phyloP scores from a whole-genome alignment of 2,113 vertebrate species.

The Mormyrus iriodes region DNA sequence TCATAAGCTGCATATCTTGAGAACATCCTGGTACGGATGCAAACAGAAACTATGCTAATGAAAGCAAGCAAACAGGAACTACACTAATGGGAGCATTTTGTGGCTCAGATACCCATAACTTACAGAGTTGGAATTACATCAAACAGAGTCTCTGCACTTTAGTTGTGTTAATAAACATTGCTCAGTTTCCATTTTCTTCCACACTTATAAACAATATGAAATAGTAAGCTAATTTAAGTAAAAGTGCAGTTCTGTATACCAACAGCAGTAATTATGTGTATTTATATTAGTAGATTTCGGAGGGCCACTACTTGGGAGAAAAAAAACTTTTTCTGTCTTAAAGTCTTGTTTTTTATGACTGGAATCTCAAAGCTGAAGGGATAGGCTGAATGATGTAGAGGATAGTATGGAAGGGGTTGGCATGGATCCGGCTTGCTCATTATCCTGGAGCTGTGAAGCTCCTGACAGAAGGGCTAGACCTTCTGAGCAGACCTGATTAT shows the following conservation, averaged over 20 bases:
- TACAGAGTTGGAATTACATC: neutral
- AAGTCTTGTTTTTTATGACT: neutral
- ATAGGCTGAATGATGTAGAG: neutral
- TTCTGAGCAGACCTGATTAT: neutral
- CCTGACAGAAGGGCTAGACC: neutral
- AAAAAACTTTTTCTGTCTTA: neutral
- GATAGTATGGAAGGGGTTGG: neutral
- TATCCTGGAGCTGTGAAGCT: neutral
- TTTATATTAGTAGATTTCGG: neutral
- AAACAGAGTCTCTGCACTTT: neutral
- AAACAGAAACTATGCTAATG: neutral
- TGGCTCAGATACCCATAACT: neutral
- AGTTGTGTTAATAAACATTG: neutral
- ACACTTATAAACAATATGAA: neutral
- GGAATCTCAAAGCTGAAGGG: neutral
- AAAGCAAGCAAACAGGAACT: neutral
- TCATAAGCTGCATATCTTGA: neutral
- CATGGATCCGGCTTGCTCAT: neutral
- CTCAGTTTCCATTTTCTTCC: neutral
- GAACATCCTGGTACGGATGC: neutral
- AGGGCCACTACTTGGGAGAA: neutral
- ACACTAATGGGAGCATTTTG: neutral
- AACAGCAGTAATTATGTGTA: neutral
- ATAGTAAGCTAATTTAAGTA: neutral
- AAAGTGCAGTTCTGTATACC: neutral